A percentile compares a stretch with the other conserved stretches of the same genome.
Conservation (phyloP, 2,113 vertebrate genomes). For the Arizona elegans region DNA sequence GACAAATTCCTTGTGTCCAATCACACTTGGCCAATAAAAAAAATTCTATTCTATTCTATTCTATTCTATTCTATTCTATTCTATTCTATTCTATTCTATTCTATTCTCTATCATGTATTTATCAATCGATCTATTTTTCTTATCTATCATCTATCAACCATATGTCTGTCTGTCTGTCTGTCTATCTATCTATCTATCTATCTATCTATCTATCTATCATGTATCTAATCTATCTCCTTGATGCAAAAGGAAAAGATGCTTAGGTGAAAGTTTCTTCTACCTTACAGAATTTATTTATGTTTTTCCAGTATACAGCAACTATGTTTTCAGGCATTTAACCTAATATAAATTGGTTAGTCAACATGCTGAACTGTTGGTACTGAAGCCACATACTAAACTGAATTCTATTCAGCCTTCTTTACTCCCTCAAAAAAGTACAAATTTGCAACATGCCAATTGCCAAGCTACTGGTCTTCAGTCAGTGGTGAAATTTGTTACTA, state of each 20-base stretch:
- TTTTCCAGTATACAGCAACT: not conserved
- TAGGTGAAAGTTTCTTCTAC: not conserved
- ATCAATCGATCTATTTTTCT: not conserved
- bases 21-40: too few species aligned
- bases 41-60: too few species aligned
- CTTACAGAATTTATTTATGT: not conserved
- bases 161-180: too few species aligned
- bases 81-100: too few species aligned
- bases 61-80: too few species aligned
- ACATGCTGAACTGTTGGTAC: not conserved
- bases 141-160: too few species aligned
- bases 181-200: rapidly evolving
- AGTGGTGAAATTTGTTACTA: too few species aligned
- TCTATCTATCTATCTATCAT: not conserved
- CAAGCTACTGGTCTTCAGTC: not conserved
- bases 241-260: not conserved
- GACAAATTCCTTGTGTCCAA: too few species aligned
- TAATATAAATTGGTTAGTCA: not conserved
- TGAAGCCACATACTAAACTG: not conserved
- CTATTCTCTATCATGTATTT: too few species aligned
- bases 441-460: not conserved
- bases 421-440: not conserved
- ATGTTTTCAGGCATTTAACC: not conserved
- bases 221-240: not conserved
- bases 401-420: not conserved